A percentile compares a stretch with the other conserved stretches of the same genome.
Evolutionary conservation across 2,888 invertebrate genomes (phyloP).

Genomic region (Zygothrica quintamaculata): DNA sequence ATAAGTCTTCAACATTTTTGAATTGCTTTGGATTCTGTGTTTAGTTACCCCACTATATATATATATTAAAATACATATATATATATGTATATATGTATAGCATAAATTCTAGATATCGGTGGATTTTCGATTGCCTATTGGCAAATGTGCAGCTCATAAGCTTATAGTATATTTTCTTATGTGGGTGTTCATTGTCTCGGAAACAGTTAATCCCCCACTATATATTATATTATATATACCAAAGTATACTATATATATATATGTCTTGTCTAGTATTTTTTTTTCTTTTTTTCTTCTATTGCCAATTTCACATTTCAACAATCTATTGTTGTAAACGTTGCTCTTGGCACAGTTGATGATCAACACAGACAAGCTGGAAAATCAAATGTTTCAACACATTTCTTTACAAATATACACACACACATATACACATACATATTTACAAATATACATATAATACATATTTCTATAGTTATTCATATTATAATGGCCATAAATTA

Average conservation of each 20-base stretch:
- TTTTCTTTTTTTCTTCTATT: conserved; percentile 23
- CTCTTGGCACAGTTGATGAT: conserved; percentile 23
- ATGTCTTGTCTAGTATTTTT: conserved; percentile 21
- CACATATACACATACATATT: neutral
- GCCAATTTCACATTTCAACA: conserved; percentile 33
- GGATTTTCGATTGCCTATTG: conserved; percentile 49
- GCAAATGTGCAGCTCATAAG: conserved; percentile 30
- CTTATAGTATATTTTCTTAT: neutral
- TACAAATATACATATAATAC: neutral
- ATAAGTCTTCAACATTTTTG: conserved; percentile 33
- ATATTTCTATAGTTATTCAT: neutral
- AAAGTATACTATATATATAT: too few relatives aligned
- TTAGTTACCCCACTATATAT: too few relatives aligned
- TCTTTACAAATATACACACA: neutral
- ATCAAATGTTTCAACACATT: conserved; percentile 13
- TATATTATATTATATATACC: conserved; percentile 6
- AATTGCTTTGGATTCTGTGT: neutral
- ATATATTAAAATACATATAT: conserved; percentile 7
- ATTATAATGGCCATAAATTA: neutral
- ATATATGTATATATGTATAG: conserved; percentile 7
- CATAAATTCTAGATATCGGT: conserved; percentile 32
- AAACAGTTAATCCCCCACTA: conserved; percentile 32
- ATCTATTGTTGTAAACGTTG: conserved; percentile 28
- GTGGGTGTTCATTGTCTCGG: conserved; percentile 51
- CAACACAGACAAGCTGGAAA: neutral